These are phyloP conservation scores for Cotesia glomerata DNA, from an alignment of 1,140 invertebrate genomes.

Conservation along the genomic window DNA sequence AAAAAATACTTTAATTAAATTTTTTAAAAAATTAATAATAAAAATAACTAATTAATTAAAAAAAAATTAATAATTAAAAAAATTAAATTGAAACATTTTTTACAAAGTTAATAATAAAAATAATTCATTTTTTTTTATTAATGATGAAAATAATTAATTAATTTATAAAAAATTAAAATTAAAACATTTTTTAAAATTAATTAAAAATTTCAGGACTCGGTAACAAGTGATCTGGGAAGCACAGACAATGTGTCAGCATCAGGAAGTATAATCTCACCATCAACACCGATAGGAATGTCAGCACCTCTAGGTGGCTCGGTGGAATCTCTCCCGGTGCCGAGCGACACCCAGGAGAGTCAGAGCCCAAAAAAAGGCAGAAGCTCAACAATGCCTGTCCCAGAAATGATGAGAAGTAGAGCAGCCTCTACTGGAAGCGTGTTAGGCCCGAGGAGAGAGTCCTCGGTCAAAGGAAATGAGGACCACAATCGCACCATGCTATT, in stretches of 20 bases:
- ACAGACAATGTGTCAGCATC: slow-evolving; percentile 48
- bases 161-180: no score
- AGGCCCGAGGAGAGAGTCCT: slow-evolving; percentile 51
- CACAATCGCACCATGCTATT: slow-evolving; percentile 93
- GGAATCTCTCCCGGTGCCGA: slow-evolving; percentile 48
- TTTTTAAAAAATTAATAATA: no score
- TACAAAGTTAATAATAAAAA: no score
- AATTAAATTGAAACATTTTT: no score
- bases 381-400: slow-evolving; percentile 47
- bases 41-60: no score
- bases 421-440: slow-evolving; percentile 61
- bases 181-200: no score
- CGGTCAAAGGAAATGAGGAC: slow-evolving; percentile 62
- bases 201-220: slow-evolving; percentile 49
- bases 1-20: no score
- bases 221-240: slow-evolving; percentile 52
- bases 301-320: slow-evolving; percentile 48
- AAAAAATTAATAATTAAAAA: no score
- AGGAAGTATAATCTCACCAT: slow-evolving; percentile 38
- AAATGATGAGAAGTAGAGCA: slow-evolving; percentile 61
- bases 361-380: slow-evolving; percentile 37
- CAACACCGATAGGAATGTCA: slow-evolving; percentile 42
- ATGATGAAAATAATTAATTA: no score
- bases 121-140: no score
- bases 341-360: slow-evolving; percentile 31